A percentile compares a stretch with the other conserved stretches of the same genome.
These are phyloP conservation scores for Parotocinclus haroldoi DNA, from an alignment of 2,797 vertebrate genomes.

Conservation along the genomic window DNA sequence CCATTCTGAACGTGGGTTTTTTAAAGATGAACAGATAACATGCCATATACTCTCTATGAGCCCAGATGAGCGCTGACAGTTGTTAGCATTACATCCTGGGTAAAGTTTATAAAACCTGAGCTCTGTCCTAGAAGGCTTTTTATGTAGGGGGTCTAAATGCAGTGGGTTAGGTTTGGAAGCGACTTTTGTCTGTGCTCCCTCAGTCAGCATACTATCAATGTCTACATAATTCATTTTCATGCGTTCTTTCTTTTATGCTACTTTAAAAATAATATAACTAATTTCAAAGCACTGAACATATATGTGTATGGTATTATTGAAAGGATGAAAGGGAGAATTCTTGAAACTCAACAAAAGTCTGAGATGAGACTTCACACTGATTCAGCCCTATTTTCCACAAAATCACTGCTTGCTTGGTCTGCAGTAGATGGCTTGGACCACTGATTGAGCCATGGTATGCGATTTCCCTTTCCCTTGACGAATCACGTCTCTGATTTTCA, in stretches of 20 bases:
- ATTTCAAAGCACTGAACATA: neutral
- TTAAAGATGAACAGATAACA: conserved; percentile 42
- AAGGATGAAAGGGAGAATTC: neutral
- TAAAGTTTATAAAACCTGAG: conserved; percentile 45
- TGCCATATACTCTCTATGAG: conserved; percentile 41
- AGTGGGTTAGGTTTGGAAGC: conserved; percentile 13
- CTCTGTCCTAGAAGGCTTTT: conserved; percentile 35
- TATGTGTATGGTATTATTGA: conserved; percentile 11
- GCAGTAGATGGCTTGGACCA: neutral
- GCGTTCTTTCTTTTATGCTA: neutral
- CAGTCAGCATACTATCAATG: too few relatives aligned
- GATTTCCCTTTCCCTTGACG: conserved; percentile 42
- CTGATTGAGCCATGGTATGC: conserved; percentile 46
- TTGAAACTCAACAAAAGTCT: conserved; percentile 5
- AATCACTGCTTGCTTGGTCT: too few relatives aligned
- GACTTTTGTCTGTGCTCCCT: neutral
- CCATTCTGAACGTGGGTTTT: conserved; percentile 42
- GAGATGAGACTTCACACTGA: conserved; percentile 25
- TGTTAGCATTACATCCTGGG: conserved; percentile 49
- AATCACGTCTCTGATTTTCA: conserved; percentile 43
- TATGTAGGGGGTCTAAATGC: conserved; percentile 17
- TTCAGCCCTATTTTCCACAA: conserved; percentile 2
- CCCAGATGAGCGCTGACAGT: conserved; percentile 44
- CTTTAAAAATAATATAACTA: neutral
- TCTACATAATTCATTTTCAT: neutral